Percentiles rank a stretch among this genome's conserved stretches.
phyloP scores from a whole-genome alignment of 2,888 invertebrate genomes.

The Tribolium freemani region DNA sequence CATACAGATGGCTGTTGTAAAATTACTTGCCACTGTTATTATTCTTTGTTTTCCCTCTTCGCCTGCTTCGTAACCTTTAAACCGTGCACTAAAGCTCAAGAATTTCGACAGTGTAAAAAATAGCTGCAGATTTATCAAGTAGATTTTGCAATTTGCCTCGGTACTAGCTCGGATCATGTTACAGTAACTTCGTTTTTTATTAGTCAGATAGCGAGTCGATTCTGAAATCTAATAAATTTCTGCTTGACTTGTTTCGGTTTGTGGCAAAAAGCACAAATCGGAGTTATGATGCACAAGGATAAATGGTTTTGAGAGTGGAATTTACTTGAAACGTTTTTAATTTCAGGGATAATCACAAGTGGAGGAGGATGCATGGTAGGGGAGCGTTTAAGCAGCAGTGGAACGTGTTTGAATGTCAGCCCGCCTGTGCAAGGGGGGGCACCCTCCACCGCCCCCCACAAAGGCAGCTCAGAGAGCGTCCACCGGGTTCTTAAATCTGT shows the following conservation, averaged over 20 bases:
- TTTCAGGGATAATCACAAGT: constrained; percentile 67
- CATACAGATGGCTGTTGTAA: background rate
- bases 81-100: background rate
- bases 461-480: constrained; percentile 69
- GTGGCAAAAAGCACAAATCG: background rate
- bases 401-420: constrained; percentile 69
- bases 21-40: background rate
- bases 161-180: background rate
- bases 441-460: constrained; percentile 60
- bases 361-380: constrained; percentile 69
- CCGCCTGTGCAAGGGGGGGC: constrained; percentile 67
- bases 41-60: constrained; percentile 2
- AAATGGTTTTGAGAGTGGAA: background rate
- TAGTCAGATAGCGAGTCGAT: background rate
- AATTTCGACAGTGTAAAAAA: constrained; percentile 4
- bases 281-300: background rate
- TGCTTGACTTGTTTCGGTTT: no score
- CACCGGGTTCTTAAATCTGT: constrained; percentile 71
- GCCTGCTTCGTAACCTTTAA: background rate
- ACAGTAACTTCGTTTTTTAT: background rate
- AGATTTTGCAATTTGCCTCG: constrained; percentile 3
- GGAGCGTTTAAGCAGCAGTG: constrained; percentile 71
- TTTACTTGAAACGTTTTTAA: constrained; percentile 26
- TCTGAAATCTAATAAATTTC: background rate
- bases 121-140: constrained; percentile 8